phyloP scores from a whole-genome alignment of 2,888 invertebrate species.

The Diaperis boleti region DNA sequence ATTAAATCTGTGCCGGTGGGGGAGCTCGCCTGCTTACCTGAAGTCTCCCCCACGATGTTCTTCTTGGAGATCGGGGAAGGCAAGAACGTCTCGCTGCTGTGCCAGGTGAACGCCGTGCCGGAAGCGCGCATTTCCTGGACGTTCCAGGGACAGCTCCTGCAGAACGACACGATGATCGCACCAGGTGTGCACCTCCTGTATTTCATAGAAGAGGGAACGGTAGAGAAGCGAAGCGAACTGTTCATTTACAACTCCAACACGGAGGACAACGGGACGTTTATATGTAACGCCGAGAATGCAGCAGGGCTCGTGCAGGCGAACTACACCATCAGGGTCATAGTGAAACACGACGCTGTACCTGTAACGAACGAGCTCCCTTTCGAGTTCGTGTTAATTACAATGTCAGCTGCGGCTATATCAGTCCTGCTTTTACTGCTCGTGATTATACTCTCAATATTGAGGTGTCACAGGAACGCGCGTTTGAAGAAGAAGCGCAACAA shows the following conservation, averaged over 20 bases:
- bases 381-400: slow-evolving; percentile 78
- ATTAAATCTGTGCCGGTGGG: slow-evolving; percentile 76
- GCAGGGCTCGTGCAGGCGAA: slow-evolving; percentile 85
- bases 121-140: slow-evolving; percentile 87
- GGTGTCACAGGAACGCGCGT: slow-evolving; percentile 61
- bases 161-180: slow-evolving; percentile 79
- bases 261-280: slow-evolving; percentile 88
- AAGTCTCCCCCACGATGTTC: slow-evolving; percentile 80
- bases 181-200: slow-evolving; percentile 77
- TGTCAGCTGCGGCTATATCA: slow-evolving; percentile 75
- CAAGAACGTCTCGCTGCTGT: slow-evolving; percentile 85
- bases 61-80: slow-evolving; percentile 84
- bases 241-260: slow-evolving; percentile 82
- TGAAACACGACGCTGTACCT: slow-evolving; percentile 69
- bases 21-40: slow-evolving; percentile 86
- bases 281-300: slow-evolving; percentile 87
- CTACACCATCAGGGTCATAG: slow-evolving; percentile 82
- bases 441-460: slow-evolving; percentile 74
- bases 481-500: slow-evolving; percentile 71
- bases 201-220: slow-evolving; percentile 77
- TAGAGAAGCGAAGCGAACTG: slow-evolving; percentile 82
- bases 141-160: slow-evolving; percentile 83
- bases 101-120: slow-evolving; percentile 84
- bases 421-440: slow-evolving; percentile 76
- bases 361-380: slow-evolving; percentile 60